phyloP scores from a whole-genome alignment of 2,888 invertebrate genomes.

The Gortyna flavago region DNA sequence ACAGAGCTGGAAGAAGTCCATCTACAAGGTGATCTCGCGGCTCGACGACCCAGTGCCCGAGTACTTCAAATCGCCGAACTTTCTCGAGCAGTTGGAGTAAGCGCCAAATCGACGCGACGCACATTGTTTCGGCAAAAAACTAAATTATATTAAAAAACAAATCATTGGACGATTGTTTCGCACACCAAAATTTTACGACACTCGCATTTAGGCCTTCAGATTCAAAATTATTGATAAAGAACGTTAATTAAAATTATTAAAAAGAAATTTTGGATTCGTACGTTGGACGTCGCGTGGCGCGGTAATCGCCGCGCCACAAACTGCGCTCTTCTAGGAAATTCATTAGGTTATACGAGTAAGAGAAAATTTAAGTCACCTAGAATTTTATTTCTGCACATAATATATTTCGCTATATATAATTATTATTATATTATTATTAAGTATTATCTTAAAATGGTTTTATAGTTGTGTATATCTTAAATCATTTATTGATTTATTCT shows the following conservation, averaged over 20 bases:
- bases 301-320: slow-evolving; percentile 69
- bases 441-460: slow-evolving; percentile 90
- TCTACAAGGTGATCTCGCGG: slow-evolving; percentile 99
- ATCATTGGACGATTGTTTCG: slow-evolving; percentile 87
- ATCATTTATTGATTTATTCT: slow-evolving; percentile 90
- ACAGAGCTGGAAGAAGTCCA: slow-evolving; percentile 99
- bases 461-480: slow-evolving; percentile 90
- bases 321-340: slow-evolving; percentile 88
- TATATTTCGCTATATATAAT: slow-evolving; percentile 90
- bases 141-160: slow-evolving; percentile 72
- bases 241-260: slow-evolving; percentile 86
- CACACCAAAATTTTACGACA: slow-evolving; percentile 91
- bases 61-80: slow-evolving; percentile 99
- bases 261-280: slow-evolving; percentile 83
- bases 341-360: slow-evolving; percentile 89
- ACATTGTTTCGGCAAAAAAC: slow-evolving; percentile 82
- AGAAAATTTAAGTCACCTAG: slow-evolving; percentile 90
- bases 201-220: slow-evolving; percentile 92
- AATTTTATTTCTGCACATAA: slow-evolving; percentile 91
- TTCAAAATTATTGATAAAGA: slow-evolving; percentile 91
- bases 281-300: slow-evolving; percentile 85
- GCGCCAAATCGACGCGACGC: slow-evolving; percentile 79
- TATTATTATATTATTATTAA: slow-evolving; percentile 90
- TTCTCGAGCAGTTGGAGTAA: slow-evolving; percentile 99
- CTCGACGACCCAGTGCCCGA: slow-evolving; percentile 99